Conservation (phyloP, 2,888 invertebrate genomes). For the Agrochola lychnidis region DNA sequence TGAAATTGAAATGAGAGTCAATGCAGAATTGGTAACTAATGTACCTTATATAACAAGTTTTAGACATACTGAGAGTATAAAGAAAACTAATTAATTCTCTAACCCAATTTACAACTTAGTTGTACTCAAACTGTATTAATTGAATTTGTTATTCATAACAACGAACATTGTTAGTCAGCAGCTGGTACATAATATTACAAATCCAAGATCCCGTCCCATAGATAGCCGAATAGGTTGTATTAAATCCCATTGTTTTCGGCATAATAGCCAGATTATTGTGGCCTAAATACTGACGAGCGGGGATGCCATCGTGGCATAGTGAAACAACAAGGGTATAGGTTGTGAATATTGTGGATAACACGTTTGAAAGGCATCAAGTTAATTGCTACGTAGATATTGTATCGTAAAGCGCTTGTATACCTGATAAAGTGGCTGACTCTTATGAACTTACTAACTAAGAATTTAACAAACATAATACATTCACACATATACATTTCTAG, state of each 20-base stretch:
- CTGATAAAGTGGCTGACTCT: neutral
- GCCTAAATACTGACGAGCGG: slow-evolving; percentile 46
- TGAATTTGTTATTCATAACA: slow-evolving; percentile 38
- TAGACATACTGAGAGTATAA: neutral
- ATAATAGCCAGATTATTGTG: slow-evolving; percentile 66
- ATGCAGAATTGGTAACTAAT: neutral
- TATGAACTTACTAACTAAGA: neutral
- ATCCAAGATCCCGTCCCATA: slow-evolving; percentile 43
- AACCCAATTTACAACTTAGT: slow-evolving; percentile 7
- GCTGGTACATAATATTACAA: slow-evolving; percentile 41
- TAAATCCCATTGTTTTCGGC: slow-evolving; percentile 59
- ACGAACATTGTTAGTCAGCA: slow-evolving; percentile 20
- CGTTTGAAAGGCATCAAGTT: slow-evolving; percentile 3
- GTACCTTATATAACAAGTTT: neutral
- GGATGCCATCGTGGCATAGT: slow-evolving; percentile 13
- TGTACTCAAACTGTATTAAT: slow-evolving; percentile 35
- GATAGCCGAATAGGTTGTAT: slow-evolving; percentile 57
- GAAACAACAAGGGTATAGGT: neutral
- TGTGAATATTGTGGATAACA: neutral
- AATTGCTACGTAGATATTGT: slow-evolving; percentile 8
- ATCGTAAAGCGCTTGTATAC: neutral
- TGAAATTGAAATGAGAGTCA: neutral
- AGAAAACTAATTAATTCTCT: slow-evolving; percentile 28
- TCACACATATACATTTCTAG: neutral
- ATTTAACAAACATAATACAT: neutral